phyloP scores from a whole-genome alignment of 2,888 invertebrate species.

The Gnatocerus cornutus region DNA sequence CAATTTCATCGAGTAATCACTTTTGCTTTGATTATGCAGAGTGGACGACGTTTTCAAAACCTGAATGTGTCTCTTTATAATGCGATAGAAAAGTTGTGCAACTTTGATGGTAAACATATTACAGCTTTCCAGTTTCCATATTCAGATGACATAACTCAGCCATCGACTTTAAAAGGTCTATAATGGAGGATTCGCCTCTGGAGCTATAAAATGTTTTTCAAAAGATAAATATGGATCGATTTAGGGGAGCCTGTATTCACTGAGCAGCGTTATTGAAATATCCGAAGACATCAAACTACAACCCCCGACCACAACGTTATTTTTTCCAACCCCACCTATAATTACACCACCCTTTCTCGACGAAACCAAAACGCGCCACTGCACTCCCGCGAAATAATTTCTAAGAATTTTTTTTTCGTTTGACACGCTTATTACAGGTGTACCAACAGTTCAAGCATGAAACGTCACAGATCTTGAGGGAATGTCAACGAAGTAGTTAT shows the following conservation, averaged over 20 bases:
- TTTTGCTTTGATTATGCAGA: slow-evolving; percentile 42
- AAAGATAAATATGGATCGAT: slow-evolving; percentile 56
- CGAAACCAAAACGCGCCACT: too few species aligned
- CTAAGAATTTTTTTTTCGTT: slow-evolving; percentile 12
- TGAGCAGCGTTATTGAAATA: slow-evolving; percentile 43
- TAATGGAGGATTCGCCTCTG: slow-evolving; percentile 52
- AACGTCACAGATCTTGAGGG: background rate
- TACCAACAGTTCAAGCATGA: background rate
- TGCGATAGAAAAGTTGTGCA: slow-evolving; percentile 55
- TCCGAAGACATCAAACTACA: slow-evolving; percentile 15
- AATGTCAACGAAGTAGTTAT: background rate
- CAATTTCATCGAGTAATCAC: slow-evolving; percentile 41
- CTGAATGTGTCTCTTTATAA: slow-evolving; percentile 46
- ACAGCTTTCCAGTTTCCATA: slow-evolving; percentile 57
- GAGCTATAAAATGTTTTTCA: slow-evolving; percentile 53
- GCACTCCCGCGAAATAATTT: background rate
- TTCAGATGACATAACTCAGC: slow-evolving; percentile 55
- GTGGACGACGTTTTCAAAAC: slow-evolving; percentile 1
- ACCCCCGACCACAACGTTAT: too few species aligned
- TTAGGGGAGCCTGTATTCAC: slow-evolving; percentile 37
- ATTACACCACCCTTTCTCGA: too few species aligned
- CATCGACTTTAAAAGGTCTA: slow-evolving; percentile 55
- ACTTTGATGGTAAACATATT: slow-evolving; percentile 62
- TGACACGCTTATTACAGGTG: background rate
- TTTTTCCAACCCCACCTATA: too few species aligned